These are phyloP conservation scores for Andrena dorsata DNA, from an alignment of 2,888 invertebrate genomes.

Conservation along the genomic window DNA sequence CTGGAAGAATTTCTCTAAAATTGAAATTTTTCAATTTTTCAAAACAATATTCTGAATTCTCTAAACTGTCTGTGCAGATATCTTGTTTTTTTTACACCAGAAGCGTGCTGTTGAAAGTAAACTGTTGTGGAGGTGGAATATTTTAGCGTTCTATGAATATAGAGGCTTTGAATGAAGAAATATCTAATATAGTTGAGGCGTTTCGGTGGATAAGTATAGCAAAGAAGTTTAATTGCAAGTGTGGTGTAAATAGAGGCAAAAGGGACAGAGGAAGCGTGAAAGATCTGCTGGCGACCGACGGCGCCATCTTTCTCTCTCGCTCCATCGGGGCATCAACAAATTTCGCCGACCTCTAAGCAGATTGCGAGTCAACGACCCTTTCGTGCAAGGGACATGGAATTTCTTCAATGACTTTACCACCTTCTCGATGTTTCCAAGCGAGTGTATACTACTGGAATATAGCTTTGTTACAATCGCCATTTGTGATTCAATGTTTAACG, in stretches of 20 bases:
- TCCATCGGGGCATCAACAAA: conserved; percentile 1
- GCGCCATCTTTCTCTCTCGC: conserved; percentile 42
- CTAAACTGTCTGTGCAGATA: not conserved
- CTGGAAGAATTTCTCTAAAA: not conserved
- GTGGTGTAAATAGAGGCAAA: not conserved
- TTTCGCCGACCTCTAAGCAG: not conserved
- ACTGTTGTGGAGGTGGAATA: too few relatives aligned
- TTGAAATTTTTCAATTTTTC: not conserved
- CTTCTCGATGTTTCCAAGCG: not conserved
- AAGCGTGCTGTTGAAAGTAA: too few relatives aligned
- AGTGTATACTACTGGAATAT: not conserved
- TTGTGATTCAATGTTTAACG: too few relatives aligned
- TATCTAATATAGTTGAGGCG: too few relatives aligned
- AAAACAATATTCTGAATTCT: not conserved
- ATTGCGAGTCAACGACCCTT: conserved; percentile 4
- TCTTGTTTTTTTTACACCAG: too few relatives aligned
- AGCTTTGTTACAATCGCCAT: not conserved
- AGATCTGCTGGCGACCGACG: conserved; percentile 9
- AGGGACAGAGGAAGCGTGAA: not conserved
- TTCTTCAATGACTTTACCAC: too few relatives aligned
- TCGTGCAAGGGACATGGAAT: not conserved
- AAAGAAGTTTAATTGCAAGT: not conserved
- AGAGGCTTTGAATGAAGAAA: too few relatives aligned
- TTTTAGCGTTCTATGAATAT: too few relatives aligned
- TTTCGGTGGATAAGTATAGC: not conserved